phyloP scores from a whole-genome alignment of 2,797 vertebrate species.

The Fundulus diaphanus region DNA sequence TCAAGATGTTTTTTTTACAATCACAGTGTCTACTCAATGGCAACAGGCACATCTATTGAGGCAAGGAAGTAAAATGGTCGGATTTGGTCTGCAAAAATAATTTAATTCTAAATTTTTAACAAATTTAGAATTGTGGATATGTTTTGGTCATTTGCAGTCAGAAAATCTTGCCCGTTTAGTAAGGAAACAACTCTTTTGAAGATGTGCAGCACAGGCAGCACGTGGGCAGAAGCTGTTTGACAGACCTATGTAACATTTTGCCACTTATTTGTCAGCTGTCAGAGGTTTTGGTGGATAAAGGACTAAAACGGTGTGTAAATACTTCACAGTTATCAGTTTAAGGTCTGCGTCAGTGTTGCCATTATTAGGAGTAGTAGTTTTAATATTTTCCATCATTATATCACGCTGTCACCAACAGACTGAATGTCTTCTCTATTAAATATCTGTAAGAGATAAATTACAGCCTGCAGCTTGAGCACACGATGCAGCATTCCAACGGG shows the following conservation, averaged over 20 bases:
- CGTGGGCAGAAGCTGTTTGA: conserved; percentile 48
- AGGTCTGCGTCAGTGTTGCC: neutral
- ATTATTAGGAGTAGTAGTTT: neutral
- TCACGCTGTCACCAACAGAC: neutral
- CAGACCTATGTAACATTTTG: conserved; percentile 58
- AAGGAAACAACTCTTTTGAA: conserved; percentile 34
- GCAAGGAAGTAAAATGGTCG: neutral
- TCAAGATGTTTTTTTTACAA: no score
- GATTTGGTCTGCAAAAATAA: neutral
- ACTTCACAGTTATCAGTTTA: neutral
- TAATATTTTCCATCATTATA: neutral
- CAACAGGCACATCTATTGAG: neutral
- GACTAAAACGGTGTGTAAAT: neutral
- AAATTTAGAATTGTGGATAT: neutral
- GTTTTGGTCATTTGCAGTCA: conserved; percentile 6
- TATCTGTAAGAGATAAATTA: neutral
- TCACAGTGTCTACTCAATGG: no score
- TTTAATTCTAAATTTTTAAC: neutral
- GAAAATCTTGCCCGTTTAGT: conserved; percentile 38
- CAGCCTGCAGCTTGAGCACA: neutral
- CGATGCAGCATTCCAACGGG: neutral
- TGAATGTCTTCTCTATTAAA: neutral
- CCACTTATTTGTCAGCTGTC: conserved; percentile 69
- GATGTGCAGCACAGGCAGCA: conserved; percentile 23
- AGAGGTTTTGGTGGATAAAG: conserved; percentile 42